Percentiles rank a stretch among this genome's conserved stretches.
phyloP scores from a whole-genome alignment of 2,888 invertebrate species.

The Dasypolia templi region DNA sequence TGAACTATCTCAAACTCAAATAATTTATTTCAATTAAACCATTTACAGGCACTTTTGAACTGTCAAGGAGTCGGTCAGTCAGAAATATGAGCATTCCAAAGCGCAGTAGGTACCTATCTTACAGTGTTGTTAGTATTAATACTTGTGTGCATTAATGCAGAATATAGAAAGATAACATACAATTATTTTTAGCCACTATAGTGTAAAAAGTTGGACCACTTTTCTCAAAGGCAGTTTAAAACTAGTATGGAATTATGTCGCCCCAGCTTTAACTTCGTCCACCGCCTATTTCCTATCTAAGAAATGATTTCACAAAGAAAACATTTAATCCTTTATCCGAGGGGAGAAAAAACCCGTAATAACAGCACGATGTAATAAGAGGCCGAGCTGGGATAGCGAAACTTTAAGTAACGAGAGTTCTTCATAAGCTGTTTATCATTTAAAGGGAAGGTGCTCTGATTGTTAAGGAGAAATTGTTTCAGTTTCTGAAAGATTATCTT shows the following conservation, averaged over 20 bases:
- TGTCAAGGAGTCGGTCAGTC: no score
- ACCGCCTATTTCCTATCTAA: conserved; percentile 30
- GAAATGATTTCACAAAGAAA: conserved; percentile 59
- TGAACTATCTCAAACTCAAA: no score
- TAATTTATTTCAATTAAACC: no score
- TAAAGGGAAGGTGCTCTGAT: conserved; percentile 39
- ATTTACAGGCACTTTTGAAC: no score
- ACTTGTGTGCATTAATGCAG: neutral
- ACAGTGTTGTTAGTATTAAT: conserved; percentile 7
- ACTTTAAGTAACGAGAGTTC: conserved; percentile 54
- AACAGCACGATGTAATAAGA: conserved; percentile 53
- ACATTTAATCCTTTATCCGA: conserved; percentile 52
- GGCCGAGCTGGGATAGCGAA: conserved; percentile 25
- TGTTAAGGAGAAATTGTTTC: conserved; percentile 16
- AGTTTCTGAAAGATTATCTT: conserved; percentile 4
- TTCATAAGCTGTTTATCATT: conserved; percentile 56
- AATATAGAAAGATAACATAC: neutral
- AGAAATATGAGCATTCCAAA: no score
- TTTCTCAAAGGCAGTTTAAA: neutral
- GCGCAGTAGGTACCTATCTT: no score
- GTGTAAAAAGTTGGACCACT: neutral
- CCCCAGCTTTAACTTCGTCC: neutral
- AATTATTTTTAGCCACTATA: neutral
- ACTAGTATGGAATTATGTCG: neutral
- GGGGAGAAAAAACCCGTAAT: conserved; percentile 55